Evolutionary conservation across 2,113 vertebrate species (phyloP), one percentile per base, ranked within the genome.

Genomic region (Parus major): DNA sequence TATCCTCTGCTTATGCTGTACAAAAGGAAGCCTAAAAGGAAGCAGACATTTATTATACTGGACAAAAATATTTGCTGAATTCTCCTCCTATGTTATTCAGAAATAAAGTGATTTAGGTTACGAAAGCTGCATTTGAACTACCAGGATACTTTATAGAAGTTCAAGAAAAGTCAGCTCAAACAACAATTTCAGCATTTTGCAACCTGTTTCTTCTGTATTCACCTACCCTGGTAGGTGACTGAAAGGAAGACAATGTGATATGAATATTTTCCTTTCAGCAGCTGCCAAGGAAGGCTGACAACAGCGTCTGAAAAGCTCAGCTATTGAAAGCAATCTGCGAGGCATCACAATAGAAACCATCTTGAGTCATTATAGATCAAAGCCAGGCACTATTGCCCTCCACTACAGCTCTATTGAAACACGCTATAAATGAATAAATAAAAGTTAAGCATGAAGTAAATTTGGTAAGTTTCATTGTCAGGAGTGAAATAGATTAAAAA

Each of bases 141-240:
- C 39, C 66, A 84, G 33, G 39, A 28, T 47, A 57, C 33, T 76
- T 36, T 27, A 60, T 3, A 22, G 42, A 20, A 93, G 55, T 73
- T 73, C 42, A 92, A 91, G 72, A 90, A 61, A 96, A 61, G 21
- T 22, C 57, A 85, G 52, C 76, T 89, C 68, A 90, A 96, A 90
- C 57, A 88, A 60, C 15, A n/a, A 35, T 47, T 61, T 77, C 31
- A 89, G 29, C 53, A 57, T 85, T 93, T 73, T 83, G 23, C 68
- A 83, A 35, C 31, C 36, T 59, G 17, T 2, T 52, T 63, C n/a
- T 78, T 71, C 42, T 44, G 66, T 49, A 80, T 21, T 63, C 42
- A 57, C 15, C 53, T 27, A 15, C 9, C 44, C 33, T n/a, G 9
- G 49, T 33, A 73, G 35, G 11, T 29, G 24, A 59, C 42, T 70